Evolutionary conservation across 1,140 invertebrate species (phyloP).

Genomic region (Brachionus plicatilis): DNA sequence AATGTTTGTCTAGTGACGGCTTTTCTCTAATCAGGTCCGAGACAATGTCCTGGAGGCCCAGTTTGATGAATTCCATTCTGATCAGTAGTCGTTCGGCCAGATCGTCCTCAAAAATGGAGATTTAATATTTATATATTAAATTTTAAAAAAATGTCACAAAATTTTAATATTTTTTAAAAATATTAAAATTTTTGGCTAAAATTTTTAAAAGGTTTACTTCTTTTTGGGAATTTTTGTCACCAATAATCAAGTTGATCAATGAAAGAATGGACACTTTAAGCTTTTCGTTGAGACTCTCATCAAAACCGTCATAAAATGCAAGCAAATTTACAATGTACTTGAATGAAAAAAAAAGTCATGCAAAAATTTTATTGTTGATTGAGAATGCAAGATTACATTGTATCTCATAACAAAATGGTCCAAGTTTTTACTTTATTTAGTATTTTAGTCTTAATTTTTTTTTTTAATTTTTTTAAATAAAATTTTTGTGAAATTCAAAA

Average conservation of each 20-base stretch:
- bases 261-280: conserved; percentile 6
- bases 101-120: neutral
- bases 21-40: neutral
- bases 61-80: conserved; percentile 34
- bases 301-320: conserved; percentile 12
- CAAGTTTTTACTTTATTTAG: conserved; percentile 27
- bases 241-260: conserved; percentile 8
- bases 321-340: conserved; percentile 35
- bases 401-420: conserved; percentile 25
- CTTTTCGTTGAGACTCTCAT: conserved; percentile 24
- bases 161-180: too few species aligned
- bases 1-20: neutral
- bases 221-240: neutral
- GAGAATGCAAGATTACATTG: conserved; percentile 9
- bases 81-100: neutral
- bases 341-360: neutral
- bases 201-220: neutral
- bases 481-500: neutral
- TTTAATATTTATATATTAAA: too few species aligned
- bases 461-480: neutral
- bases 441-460: conserved; percentile 21
- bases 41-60: conserved; percentile 14
- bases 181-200: neutral
- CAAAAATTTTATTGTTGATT: neutral
- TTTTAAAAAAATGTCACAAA: too few species aligned